Evolutionary conservation across 1,140 invertebrate genomes (phyloP), one percentile per base, ranked within the genome.

Genomic region (Cydia strobilella): DNA sequence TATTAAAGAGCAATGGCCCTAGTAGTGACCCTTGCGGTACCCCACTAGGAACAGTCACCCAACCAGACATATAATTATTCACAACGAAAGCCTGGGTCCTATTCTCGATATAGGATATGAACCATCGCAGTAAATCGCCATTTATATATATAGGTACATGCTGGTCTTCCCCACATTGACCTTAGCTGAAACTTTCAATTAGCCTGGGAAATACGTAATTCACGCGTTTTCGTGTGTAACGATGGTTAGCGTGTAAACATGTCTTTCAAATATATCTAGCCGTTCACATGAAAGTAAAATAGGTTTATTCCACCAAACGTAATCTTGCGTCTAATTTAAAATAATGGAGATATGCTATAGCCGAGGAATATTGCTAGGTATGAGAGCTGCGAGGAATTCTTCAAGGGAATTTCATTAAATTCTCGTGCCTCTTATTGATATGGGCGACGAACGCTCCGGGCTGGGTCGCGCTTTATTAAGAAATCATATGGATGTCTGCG

Each of bases 391-490:
- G 75, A 84, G 87, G 84, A 88, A 89, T 87, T 82, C 80, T 80
- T 76, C 77, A 82, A 82, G 81, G 78, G 87, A 91, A 89, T 91
- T 91, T 89, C 88, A 90, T 91, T 90, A 91, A 90, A 89, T 87
- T 87, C 83, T 81, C 77, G 81, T 76, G 77, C 79, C 86, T 81
- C 89, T 91, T 91, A 91, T 91, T 91, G 89, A 90, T 89, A 91
- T 91, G 89, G 89, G 86, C 80, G 88, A 84, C 87, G 80, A 78
- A 69, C 65, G 82, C 83, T 88, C 80, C 80, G 79, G 80, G 82
- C 75, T 79, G 86, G 84, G 79, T 86, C 89, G 84, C 85, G 87
- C 89, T 91, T 91, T 91, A 91, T 90, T 89, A 91, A 91, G 88
- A 90, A 84, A 84, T 84, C 87, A 91, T 86, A 88, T 87, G 86